Evolutionary conservation across 1,140 invertebrate species (phyloP).

Genomic region (Orchesella cincta): DNA sequence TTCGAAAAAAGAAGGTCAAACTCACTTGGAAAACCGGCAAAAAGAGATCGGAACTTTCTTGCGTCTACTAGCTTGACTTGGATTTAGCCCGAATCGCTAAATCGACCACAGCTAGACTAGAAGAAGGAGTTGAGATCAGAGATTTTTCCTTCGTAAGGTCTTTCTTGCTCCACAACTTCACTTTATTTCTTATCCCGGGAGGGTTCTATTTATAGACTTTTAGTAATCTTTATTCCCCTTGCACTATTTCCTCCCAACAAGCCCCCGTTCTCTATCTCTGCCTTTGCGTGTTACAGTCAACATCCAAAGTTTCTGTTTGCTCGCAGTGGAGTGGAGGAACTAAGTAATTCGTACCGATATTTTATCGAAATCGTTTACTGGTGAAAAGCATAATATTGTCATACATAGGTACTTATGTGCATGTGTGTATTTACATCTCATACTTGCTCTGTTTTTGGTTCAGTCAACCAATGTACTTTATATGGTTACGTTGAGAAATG

Average conservation of each 20-base stretch:
- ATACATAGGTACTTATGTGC: too few species aligned
- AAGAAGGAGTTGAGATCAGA: slow-evolving; percentile 21
- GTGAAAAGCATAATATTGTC: too few species aligned
- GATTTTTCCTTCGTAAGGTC: neutral
- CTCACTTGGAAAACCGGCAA: slow-evolving; percentile 29
- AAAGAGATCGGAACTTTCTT: slow-evolving; percentile 29
- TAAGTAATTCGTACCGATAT: too few species aligned
- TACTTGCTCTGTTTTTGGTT: too few species aligned
- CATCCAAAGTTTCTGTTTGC: too few species aligned
- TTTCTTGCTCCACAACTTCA: neutral
- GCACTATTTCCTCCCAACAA: neutral
- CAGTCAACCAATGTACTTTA: too few species aligned
- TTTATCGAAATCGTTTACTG: too few species aligned
- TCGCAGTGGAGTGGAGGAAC: too few species aligned
- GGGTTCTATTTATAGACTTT: slow-evolving; percentile 9
- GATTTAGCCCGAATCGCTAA: slow-evolving; percentile 19
- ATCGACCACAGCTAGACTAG: slow-evolving; percentile 23
- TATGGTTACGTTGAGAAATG: too few species aligned
- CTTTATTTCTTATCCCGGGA: slow-evolving; percentile 14
- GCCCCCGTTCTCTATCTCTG: slow-evolving; percentile 7
- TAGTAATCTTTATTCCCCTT: slow-evolving; percentile 25
- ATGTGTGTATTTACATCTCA: too few species aligned
- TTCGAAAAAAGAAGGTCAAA: slow-evolving; percentile 21
- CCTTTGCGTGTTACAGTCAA: too few species aligned
- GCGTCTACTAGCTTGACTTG: slow-evolving; percentile 28